Evolutionary conservation across 2,888 invertebrate genomes (phyloP).

Genomic region (Antheraea assamensis): DNA sequence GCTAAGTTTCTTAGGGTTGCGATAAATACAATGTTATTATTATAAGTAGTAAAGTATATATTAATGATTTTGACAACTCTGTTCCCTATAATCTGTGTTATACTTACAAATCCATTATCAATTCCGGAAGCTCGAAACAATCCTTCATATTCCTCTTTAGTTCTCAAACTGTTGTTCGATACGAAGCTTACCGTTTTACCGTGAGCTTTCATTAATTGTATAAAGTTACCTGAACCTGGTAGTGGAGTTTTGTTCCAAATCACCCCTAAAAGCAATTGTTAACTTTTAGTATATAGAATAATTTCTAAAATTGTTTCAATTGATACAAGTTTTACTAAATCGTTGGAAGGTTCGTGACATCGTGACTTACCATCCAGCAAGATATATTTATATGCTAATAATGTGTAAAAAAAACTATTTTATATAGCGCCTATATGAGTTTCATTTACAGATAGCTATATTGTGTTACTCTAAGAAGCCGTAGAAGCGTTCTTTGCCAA

Average conservation of each 20-base stretch:
- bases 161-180: slow-evolving; percentile 76
- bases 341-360: no score
- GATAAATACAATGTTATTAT: neutral
- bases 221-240: slow-evolving; percentile 68
- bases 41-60: no score
- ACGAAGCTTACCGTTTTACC: slow-evolving; percentile 79
- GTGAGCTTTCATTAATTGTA: slow-evolving; percentile 65
- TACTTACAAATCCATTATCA: slow-evolving; percentile 65
- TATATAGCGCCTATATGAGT: no score
- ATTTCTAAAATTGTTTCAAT: neutral
- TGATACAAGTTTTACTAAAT: neutral
- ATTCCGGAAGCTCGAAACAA: slow-evolving; percentile 58
- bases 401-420: no score
- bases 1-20: neutral
- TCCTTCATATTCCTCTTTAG: slow-evolving; percentile 55
- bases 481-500: no score
- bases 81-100: neutral
- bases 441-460: no score
- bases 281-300: neutral
- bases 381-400: no score
- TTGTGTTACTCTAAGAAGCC: no score
- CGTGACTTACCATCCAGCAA: no score
- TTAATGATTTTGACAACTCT: neutral
- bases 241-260: slow-evolving; percentile 66
- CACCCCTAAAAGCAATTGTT: slow-evolving; percentile 68